Percentiles rank a stretch among this genome's conserved stretches.
Conservation (phyloP, 1,140 invertebrate species). For the Aphaenogaster floridana region DNA sequence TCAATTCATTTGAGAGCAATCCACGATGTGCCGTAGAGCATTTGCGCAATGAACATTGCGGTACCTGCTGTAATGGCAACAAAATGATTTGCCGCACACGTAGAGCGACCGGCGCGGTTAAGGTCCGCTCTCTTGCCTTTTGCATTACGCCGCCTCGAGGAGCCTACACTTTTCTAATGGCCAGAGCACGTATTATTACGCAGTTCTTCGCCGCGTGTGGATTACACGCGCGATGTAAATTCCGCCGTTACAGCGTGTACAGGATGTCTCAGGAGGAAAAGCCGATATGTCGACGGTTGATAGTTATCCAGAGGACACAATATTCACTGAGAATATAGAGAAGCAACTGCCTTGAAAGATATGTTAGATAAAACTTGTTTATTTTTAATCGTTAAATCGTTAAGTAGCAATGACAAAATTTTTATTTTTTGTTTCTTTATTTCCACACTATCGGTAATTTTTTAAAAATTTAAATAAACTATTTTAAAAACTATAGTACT, state of each 20-base stretch:
- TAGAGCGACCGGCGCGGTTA: conserved; percentile 54
- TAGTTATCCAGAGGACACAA: neutral
- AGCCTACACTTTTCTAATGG: conserved; percentile 47
- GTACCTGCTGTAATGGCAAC: conserved; percentile 64
- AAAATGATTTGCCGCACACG: conserved; percentile 70
- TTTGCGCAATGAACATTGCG: conserved; percentile 71
- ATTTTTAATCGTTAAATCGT: neutral
- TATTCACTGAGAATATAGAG: neutral
- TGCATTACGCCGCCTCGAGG: conserved; percentile 32
- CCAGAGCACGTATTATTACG: conserved; percentile 55
- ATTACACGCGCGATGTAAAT: conserved; percentile 15
- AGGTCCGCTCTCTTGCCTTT: conserved; percentile 53
- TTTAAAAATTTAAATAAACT: neutral
- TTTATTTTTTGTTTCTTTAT: neutral
- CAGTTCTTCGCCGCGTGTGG: conserved; percentile 10
- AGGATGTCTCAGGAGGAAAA: conserved; percentile 6
- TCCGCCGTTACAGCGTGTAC: neutral
- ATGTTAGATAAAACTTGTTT: neutral
- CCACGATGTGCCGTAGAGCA: neutral
- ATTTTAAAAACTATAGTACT: neutral
- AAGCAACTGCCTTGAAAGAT: neutral
- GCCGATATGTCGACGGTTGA: neutral
- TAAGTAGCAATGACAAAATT: neutral
- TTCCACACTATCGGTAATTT: neutral
- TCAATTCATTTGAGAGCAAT: conserved; percentile 69